Base-by-base conservation (phyloP, 2,797 vertebrate species). In the Eleutherodactylus coqui region DNA sequence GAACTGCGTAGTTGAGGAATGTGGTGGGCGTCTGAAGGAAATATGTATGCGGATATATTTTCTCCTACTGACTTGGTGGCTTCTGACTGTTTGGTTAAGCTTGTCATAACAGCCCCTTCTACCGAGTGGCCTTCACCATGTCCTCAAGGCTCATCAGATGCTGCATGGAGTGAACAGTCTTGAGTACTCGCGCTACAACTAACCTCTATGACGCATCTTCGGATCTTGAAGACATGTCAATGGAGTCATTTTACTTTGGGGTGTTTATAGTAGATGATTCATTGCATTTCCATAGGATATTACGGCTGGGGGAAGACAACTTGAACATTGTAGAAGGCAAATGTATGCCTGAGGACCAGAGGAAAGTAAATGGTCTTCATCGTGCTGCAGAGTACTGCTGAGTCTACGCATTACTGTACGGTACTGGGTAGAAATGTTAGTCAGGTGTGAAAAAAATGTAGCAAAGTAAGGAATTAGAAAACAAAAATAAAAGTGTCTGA, bases 271-370 rank as follows among this genome's bases (percentile, higher is more conserved):
- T 5, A 17, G 36, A 36, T 73, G 76, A 70, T 29, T 79, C 76
- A 85, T 49, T 85, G 70, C 53, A 58, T 80, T 80, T 80, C 75
- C 77, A 85, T 47, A 80, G 72, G 51, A 49, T 49, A 8, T 85
- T 80, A 34, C 16, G 41, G 14, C 62, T 24, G 45, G 32, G 34
- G 78, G 60, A 67, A 67, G 9, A 60, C 21, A 29, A 62, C 24
- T 4, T 67, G 5, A 32, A 67, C n/a, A 34, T 24, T 27, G 58
- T 67, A 72, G 19, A 72, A n/a, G 3, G 21, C 69, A 24, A 5
- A 41, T 24, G 38, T 43, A 41, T 43, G 43, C 36, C 1, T 4
- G 67, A 43, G 36, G 6, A 19, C 32, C 21, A 21, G 16, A 69
- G n/a, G 17, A 36, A 4, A 36, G 10, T 0, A 19, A 21, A 69